Evolutionary conservation across 92 coral and sea anemone genomes (phyloP).

Genomic region (Porites rus): DNA sequence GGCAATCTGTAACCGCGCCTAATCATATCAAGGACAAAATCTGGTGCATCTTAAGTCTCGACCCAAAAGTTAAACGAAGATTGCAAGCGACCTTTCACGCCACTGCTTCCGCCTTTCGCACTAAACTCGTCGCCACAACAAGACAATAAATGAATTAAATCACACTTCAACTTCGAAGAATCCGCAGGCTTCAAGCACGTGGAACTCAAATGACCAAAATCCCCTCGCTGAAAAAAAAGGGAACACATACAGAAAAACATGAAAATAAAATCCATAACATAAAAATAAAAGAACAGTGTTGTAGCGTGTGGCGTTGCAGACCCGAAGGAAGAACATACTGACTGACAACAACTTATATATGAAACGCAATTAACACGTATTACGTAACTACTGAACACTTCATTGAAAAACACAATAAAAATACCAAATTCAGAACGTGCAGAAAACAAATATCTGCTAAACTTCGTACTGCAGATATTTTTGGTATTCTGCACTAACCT

Average conservation of each 20-base stretch:
- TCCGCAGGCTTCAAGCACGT: conserved; percentile 46
- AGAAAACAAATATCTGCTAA: conserved; percentile 65
- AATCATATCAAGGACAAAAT: no score
- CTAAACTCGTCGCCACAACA: conserved; percentile 15
- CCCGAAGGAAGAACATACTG: no score
- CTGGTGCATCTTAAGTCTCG: no score
- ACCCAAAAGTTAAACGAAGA: no score
- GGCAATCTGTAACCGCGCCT: no score
- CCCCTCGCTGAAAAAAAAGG: not conserved
- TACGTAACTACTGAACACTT: conserved; percentile 7
- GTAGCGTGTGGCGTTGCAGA: no score
- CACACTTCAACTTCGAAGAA: conserved; percentile 2
- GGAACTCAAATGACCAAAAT: conserved; percentile 57
- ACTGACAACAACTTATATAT: conserved; percentile 31
- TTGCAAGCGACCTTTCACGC: no score
- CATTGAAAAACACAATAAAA: not conserved
- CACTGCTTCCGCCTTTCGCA: no score
- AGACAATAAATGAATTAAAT: conserved; percentile 6
- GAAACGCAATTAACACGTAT: conserved; percentile 5
- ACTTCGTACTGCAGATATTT: conserved; percentile 67
- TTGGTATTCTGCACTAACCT: conserved; percentile 3
- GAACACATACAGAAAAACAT: no score
- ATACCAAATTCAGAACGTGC: no score
- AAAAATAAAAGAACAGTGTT: no score
- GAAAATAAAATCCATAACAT: no score